Percentiles rank a stretch among this genome's conserved stretches.
Evolutionary conservation across 2,888 invertebrate species (phyloP).

Genomic region (Eristalis intricaria): DNA sequence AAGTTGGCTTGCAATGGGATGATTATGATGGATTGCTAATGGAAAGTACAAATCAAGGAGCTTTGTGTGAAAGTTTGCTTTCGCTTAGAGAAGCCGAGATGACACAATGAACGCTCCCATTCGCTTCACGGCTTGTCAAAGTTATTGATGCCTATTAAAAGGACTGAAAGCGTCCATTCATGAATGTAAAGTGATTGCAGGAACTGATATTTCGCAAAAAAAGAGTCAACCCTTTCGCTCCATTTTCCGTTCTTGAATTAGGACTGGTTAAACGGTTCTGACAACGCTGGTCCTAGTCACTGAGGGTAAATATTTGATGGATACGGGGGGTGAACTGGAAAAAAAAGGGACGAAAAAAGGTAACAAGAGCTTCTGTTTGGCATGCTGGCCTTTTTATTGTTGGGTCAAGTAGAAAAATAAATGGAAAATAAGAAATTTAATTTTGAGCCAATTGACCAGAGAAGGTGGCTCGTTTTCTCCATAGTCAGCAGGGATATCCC

Average conservation of each 20-base stretch:
- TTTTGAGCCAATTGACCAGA: slow-evolving; percentile 51
- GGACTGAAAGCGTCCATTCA: slow-evolving; percentile 36
- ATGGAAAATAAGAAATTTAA: slow-evolving; percentile 57
- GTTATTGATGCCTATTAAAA: slow-evolving; percentile 40
- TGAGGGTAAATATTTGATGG: slow-evolving; percentile 47
- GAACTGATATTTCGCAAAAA: slow-evolving; percentile 34
- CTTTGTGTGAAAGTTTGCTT: slow-evolving; percentile 29
- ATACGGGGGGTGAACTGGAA: background rate
- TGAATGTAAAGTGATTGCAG: slow-evolving; percentile 46
- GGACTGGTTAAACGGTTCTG: slow-evolving; percentile 55
- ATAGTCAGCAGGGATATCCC: slow-evolving; percentile 5
- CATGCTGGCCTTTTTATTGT: slow-evolving; percentile 32
- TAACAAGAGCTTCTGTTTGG: slow-evolving; percentile 24
- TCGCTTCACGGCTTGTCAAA: background rate
- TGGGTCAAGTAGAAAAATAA: slow-evolving; percentile 53
- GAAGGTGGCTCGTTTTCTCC: background rate
- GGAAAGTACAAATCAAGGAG: slow-evolving; percentile 3
- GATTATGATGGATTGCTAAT: slow-evolving; percentile 46
- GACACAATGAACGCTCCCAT: background rate
- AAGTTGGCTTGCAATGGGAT: slow-evolving; percentile 19
- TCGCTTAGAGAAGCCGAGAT: background rate
- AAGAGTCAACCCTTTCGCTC: slow-evolving; percentile 7
- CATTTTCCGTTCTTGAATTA: slow-evolving; percentile 21
- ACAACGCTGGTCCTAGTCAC: slow-evolving; percentile 31
- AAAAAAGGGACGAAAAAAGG: slow-evolving; percentile 3